phyloP scores from a whole-genome alignment of 2,797 vertebrate genomes.

The Gadopsis bispinosus region DNA sequence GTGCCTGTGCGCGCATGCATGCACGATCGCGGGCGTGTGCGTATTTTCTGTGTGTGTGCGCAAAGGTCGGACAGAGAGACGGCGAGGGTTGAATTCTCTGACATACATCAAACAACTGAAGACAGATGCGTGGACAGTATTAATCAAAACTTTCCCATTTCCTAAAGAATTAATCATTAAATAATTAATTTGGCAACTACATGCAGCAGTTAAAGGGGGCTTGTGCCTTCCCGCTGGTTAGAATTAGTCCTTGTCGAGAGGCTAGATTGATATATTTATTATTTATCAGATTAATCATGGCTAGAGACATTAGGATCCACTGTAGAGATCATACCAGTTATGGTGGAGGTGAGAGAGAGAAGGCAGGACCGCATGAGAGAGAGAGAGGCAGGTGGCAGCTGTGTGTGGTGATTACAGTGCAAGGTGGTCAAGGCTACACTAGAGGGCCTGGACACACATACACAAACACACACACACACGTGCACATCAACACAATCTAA shows the following conservation, averaged over 20 bases:
- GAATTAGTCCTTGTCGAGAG: conserved; percentile 99
- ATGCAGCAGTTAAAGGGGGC: conserved; percentile 95
- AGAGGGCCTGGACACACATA: conserved; percentile 71
- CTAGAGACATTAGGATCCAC: conserved; percentile 92
- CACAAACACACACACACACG: conserved; percentile 37
- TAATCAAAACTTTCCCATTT: conserved; percentile 99
- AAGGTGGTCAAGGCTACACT: conserved; percentile 81
- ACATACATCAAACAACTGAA: conserved; percentile 97
- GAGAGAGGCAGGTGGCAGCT: conserved; percentile 79
- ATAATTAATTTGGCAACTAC: conserved; percentile 98
- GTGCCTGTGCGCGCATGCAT: background rate
- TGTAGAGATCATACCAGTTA: conserved; percentile 83
- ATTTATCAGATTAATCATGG: conserved; percentile 99
- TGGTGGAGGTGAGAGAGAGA: conserved; percentile 55
- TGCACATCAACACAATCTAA: conserved; percentile 60
- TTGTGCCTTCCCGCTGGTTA: conserved; percentile 96
- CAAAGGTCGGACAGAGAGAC: conserved; percentile 68
- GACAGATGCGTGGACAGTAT: conserved; percentile 94
- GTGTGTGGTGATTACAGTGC: conserved; percentile 83
- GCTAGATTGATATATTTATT: conserved; percentile 99
- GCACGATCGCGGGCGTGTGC: conserved; percentile 14
- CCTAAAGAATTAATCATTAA: conserved; percentile 99
- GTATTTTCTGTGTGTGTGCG: conserved; percentile 19
- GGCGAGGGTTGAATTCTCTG: conserved; percentile 89
- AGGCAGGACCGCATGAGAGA: conserved; percentile 32